phyloP scores from a whole-genome alignment of 2,113 vertebrate genomes.

The Eleginops maclovinus region DNA sequence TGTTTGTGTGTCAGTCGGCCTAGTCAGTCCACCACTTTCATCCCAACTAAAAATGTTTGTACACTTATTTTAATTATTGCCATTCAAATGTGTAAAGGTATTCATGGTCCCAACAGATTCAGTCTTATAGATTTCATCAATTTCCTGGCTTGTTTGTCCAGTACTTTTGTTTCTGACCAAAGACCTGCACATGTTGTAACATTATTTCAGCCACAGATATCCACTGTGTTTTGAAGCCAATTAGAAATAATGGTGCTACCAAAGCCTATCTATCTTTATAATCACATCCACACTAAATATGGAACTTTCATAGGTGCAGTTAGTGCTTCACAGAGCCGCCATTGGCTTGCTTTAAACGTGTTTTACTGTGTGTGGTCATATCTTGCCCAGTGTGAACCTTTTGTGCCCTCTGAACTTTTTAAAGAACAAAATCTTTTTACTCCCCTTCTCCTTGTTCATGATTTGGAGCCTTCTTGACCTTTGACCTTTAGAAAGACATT shows the following conservation, averaged over 20 bases:
- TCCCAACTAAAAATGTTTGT: background rate
- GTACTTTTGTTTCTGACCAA: background rate
- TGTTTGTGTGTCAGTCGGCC: background rate
- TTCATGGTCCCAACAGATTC: background rate
- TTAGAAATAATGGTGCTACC: background rate
- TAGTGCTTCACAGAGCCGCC: too few relatives aligned
- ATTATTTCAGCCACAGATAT: background rate
- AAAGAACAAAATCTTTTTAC: slow-evolving; percentile 1
- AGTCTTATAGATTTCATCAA: background rate
- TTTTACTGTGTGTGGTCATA: background rate
- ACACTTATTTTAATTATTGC: background rate
- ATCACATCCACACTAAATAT: too few relatives aligned
- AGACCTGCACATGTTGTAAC: background rate
- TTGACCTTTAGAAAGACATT: slow-evolving; percentile 41
- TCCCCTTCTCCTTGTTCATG: slow-evolving; percentile 3
- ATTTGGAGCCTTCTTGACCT: slow-evolving; percentile 53
- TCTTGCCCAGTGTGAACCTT: slow-evolving; percentile 20
- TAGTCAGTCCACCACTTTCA: background rate
- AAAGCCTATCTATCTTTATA: too few relatives aligned
- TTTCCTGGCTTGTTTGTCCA: background rate
- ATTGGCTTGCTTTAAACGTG: too few relatives aligned
- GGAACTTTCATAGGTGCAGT: too few relatives aligned
- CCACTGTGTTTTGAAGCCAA: background rate
- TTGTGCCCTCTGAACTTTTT: slow-evolving; percentile 2
- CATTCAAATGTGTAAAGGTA: background rate